Base-by-base conservation (phyloP, 1,140 invertebrate species). In the Littorina saxatilis region DNA sequence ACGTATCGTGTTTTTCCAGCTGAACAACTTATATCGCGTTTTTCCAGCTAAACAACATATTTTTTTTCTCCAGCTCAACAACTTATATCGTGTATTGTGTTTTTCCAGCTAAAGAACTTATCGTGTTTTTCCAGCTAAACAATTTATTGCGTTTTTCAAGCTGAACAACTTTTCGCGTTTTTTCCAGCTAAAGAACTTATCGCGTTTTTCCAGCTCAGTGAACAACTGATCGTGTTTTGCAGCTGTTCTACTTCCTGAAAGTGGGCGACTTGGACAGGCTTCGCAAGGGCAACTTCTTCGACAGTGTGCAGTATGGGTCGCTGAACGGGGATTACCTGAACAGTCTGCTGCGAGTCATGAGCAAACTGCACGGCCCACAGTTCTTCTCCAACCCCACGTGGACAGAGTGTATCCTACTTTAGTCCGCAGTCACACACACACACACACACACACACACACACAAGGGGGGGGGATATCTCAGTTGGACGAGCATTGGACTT, bases 381-480 rank as follows among this genome's bases (percentile, higher is more conserved):
- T 92, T 93, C 84, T 91, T 92, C 83, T 88, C 90, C 50, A 92
- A 92, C 74, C 89, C 88, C 27, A 87, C 89, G 37, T 93, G 92
- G 92, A 91, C 92, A 39, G 92, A 93, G 82, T 92, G 92, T 90
- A 92, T 90, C 88, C 87, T 90, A n/a, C n/a, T n/a, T n/a, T 89
- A 80, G 55, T 39, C 15, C 47, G 9, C 43, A 47, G 43, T 17
- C 7, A 43, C 7, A 2, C 37, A n/a, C n/a, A n/a, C n/a, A n/a
- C n/a, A n/a, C 23, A 9, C 23, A 27, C 2, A 27, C 1, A 63
- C 27, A n/a, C 17, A 20, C n/a, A n/a, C n/a, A n/a, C n/a, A n/a
- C n/a, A n/a, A n/a, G n/a, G n/a, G n/a, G 7, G 0, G 13, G 27
- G 13, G 15, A 15, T 66, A 15, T 23, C 32, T 27, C 63, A n/a